Evolutionary conservation across 2,113 vertebrate species (phyloP), one percentile per base, ranked within the genome.

Genomic region (Pachycephala philippinensis): DNA sequence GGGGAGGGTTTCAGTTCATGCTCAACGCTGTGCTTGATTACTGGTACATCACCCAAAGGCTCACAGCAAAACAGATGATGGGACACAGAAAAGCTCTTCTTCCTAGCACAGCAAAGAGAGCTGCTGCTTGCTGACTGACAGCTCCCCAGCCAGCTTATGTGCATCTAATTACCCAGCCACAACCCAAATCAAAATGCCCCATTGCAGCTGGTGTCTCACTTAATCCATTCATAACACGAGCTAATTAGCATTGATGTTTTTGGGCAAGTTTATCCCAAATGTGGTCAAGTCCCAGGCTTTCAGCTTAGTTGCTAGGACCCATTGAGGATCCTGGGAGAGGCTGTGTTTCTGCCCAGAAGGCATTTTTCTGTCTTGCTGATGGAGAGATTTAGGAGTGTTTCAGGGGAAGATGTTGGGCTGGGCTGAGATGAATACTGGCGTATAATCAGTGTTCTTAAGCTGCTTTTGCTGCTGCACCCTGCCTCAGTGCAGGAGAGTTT

Each of bases 171-270:
- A 97, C 65, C 3, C 40, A 97, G 81, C 75, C 27, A 2, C 28
- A 96, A 83, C 75, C 54, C 66, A 94, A 97, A 98, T 97, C 97
- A 98, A 97, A 98, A 97, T 96, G 70, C 87, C 90, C 90, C 53
- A 1, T 33, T 93, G 94, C 97, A 98, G 97, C 97, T 98, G 97
- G 96, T 97, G 95, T 97, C 93, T 97, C 70, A 63, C 95, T 97
- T 98, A 98, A 98, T 98, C 97, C 97, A 97, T 97, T 97, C 84
- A 95, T 95, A 97, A 97, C 95, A 89, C 6, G 19, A 95, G 90
- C 93, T 97, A 94, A 98, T 98, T 97, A 98, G 84, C 96, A 97
- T 96, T 92, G 96, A 97, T 97, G 95, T 69, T 96, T 96, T 72
- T 8, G 90, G 69, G 89, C 85, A 94, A 96, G 96, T 96, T 95